Evolutionary conservation across 2,888 invertebrate species (phyloP), one percentile per base, ranked within the genome.

Genomic region (Stenodema calcarata): DNA sequence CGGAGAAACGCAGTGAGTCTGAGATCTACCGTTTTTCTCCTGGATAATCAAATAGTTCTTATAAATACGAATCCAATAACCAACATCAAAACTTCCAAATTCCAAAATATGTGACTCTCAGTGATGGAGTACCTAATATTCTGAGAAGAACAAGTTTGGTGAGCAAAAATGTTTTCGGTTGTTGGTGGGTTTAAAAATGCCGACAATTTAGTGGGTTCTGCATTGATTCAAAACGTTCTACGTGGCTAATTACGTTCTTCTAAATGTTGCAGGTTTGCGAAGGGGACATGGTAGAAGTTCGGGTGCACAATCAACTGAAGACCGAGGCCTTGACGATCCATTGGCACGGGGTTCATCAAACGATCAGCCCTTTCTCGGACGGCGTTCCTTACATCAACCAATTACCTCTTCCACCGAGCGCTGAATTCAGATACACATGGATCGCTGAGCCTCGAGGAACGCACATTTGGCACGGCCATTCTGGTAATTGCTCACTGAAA

Each of bases 341-440:
- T 89, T 93, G 93, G 92, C 93, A 93, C 89, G 93, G 93, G 28
- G 89, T 92, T 16, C 91, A 91, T 88, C 91, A 91, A 88, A 62
- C 23, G 7, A 23, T 69, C 27, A 88, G 91, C 16, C 91, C 91
- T 1, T 91, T 90, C 89, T 92, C 92, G 91, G 92, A 92, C 89
- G 92, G 92, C 50, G 91, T 91, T n/a, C 91, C 92, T 9, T 91
- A 90, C 75, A 88, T 92, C 11, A 91, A 91, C 14, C 92, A 92
- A 89, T 91, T 91, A 87, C 91, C 92, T 1, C 91, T 92, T 87
- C 90, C 89, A n/a, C 91, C 92, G 4, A 90, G 90, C 44, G 90
- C 90, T 42, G 89, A 89, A 16, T 92, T 92, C 89, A 89, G 87
- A 18, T 92, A 92, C 88, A 89, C 90, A 42, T 92, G 92, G 89